Base-by-base conservation (phyloP, 2,888 invertebrate genomes). In the Trissoscelio sp. region DNA sequence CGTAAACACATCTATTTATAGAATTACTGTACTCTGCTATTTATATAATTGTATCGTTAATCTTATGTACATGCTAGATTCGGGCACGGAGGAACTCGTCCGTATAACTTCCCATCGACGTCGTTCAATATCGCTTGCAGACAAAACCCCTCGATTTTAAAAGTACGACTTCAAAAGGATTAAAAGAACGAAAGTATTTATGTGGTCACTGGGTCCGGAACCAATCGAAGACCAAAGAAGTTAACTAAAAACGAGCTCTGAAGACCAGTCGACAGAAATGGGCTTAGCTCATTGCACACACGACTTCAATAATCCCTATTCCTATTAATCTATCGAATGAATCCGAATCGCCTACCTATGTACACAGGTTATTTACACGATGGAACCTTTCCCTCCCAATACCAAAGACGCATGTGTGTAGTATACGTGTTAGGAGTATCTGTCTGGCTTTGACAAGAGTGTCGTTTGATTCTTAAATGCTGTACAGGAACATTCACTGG, bases 401-500 rank as follows among this genome's bases (percentile, higher is more conserved):
- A 88, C 89, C 89, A 87, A 88, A 83, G 37, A 82, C 78, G 77
- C 62, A 80, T 79, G 60, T 83, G 73, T 81, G 74, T 79, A 37
- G 70, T 80, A 22, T 79, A 77, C 69, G 77, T 79, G 83, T 83
- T 79, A 77, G 55, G 53, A 77, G 78, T 83, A 80, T 79, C 83
- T 72, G 67, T 82, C 83, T 84, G 67, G 73, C 79, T 83, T 87
- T 82, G 86, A 87, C 84, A 86, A 88, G 85, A 85, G 86, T 88
- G 85, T 88, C 86, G 85, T 89, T 90, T 89, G 89, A 91, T 91
- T 89, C 88, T 90, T 90, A 90, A 89, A 90, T 90, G 89, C 90
- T 90, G 90, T 89, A 89, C 89, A 91, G 91, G 90, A 91, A 91
- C 91, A 89, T 91, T 89, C 87, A 88, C 87, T 89, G 87, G 85